phyloP scores from a whole-genome alignment of 2,888 invertebrate genomes.

The Sturmia bella region DNA sequence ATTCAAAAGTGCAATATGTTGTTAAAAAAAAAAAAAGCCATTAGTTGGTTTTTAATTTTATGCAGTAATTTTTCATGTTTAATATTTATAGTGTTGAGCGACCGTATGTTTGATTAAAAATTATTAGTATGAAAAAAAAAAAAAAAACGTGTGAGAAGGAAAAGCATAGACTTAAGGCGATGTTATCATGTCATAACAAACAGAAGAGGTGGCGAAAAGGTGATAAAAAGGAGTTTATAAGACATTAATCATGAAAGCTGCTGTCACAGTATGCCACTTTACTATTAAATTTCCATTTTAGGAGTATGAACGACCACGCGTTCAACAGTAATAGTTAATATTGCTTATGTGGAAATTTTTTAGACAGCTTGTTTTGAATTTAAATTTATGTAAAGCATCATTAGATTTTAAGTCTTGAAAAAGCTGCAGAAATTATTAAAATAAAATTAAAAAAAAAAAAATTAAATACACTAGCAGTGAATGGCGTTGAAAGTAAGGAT shows the following conservation, averaged over 20 bases:
- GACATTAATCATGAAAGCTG: constrained; percentile 37
- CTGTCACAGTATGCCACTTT: constrained; percentile 37
- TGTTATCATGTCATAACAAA: constrained; percentile 11
- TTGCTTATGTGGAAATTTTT: too few relatives aligned
- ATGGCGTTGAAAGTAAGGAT: too few relatives aligned
- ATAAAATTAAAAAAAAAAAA: too few relatives aligned
- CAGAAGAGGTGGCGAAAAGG: constrained; percentile 4
- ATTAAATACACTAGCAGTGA: too few relatives aligned
- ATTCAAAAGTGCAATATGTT: too few relatives aligned
- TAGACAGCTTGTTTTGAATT: too few relatives aligned
- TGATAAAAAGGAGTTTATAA: constrained; percentile 10
- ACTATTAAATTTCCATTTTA: background rate
- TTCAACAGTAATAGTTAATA: background rate
- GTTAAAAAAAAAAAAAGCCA: too few relatives aligned
- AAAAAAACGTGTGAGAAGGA: background rate
- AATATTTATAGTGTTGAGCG: background rate
- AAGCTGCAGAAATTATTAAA: too few relatives aligned
- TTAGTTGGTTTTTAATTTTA: constrained; percentile 2
- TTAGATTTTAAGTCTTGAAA: too few relatives aligned
- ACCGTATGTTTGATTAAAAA: constrained; percentile 26
- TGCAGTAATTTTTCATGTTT: constrained; percentile 1
- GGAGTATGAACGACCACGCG: background rate
- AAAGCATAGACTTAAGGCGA: background rate
- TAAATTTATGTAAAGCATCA: too few relatives aligned
- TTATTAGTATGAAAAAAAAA: background rate